Base-by-base conservation (phyloP, 2,888 invertebrate genomes). In the Priocnemis perturbator region DNA sequence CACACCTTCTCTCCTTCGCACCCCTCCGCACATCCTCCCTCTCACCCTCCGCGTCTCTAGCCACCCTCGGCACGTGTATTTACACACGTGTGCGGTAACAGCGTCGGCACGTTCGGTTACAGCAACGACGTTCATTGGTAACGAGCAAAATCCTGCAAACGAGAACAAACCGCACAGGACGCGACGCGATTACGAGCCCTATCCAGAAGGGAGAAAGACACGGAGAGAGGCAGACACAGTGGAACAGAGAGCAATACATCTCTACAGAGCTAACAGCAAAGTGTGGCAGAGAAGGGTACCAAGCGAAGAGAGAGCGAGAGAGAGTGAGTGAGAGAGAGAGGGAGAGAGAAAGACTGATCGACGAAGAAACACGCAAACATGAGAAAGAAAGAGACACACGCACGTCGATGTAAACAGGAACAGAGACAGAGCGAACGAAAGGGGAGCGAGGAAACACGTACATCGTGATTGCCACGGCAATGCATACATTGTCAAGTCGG, bases 101-200 rank as follows among this genome's bases (percentile, higher is more conserved):
- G 17, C 56, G 1, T 9, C 57, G 19, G 47, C 63, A 47, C 53
- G 64, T 58, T 17, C 19, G 17, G 50, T 50, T 1, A 50, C 50
- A 19, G n/a, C 3, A 47, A 14, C 19, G 50, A n/a, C 50, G 50
- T 9, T 50, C 50, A 50, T 50, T 50, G 50, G 11, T 50, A 50
- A 50, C 50, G 50, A 50, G 26, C 55, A 60, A 68, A 68, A 64
- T 64, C 26, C 57, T 48, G 56, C 52, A 66, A 73, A 68, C 63
- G 50, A 20, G 66, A 67, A 53, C 57, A 64, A 64, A 67, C 67
- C 52, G 60, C 67, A 63, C 4, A 1, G 59, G 17, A 60, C 61
- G 14, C 64, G 64, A 67, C 19, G 45, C 53, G 62, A 69, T 69
- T 58, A 62, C 63, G 62, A 48, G 47, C 14, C 11, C 37, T 37